phyloP scores from a whole-genome alignment of 92 coral and sea anemone genomes.

The Umimayanthus chanpuru region DNA sequence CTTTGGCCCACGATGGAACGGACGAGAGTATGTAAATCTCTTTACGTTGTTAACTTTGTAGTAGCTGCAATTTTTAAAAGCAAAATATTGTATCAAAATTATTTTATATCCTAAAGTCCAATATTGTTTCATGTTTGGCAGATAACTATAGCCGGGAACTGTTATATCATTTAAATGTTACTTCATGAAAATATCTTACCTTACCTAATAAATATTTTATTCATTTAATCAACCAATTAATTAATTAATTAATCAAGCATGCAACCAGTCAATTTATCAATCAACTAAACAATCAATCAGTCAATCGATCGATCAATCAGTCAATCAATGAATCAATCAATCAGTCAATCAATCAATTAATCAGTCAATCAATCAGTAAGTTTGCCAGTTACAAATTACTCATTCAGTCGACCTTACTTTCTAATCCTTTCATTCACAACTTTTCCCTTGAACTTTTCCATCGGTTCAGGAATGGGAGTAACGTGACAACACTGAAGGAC shows the following conservation, averaged over 20 bases:
- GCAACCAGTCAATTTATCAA: not conserved
- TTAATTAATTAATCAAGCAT: too few relatives aligned
- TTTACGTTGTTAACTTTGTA: conserved; percentile 83
- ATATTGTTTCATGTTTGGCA: not conserved
- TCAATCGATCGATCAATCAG: not conserved
- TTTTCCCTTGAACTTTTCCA: conserved; percentile 66
- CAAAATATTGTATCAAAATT: not conserved
- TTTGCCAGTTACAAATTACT: too few relatives aligned
- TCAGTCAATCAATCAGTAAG: not conserved
- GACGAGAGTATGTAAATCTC: conserved; percentile 80
- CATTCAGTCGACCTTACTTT: conserved; percentile 57
- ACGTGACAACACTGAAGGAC: conserved; percentile 90
- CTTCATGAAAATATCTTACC: not conserved
- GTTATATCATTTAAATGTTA: not conserved
- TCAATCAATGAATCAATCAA: not conserved
- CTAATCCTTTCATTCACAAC: conserved; percentile 80
- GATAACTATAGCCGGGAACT: not conserved
- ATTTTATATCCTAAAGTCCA: not conserved
- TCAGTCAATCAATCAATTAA: not conserved
- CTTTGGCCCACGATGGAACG: conserved; percentile 78
- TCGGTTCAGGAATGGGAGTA: conserved; percentile 77
- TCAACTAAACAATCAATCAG: too few relatives aligned
- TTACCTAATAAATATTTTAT: too few relatives aligned
- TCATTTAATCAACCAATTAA: too few relatives aligned
- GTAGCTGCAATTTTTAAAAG: conserved; percentile 54